Evolutionary conservation across 2,113 vertebrate species (phyloP).

Genomic region (Gorilla gorilla): DNA sequence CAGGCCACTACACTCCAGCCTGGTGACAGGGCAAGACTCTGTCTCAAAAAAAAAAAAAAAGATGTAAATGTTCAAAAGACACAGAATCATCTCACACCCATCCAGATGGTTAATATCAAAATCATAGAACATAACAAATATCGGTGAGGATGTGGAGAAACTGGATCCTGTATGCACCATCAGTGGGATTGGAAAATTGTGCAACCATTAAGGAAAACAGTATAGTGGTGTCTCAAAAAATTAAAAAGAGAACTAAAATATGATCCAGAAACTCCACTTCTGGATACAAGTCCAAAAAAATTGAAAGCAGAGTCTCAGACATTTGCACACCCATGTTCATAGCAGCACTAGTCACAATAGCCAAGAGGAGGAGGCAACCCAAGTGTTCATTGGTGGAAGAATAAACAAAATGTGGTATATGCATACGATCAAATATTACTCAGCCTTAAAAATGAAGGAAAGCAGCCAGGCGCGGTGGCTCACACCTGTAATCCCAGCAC

Average conservation of each 20-base stretch:
- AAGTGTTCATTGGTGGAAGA: not conserved
- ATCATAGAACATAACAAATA: not conserved
- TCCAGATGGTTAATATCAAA: not conserved
- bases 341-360: not conserved
- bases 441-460: not conserved
- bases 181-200: not conserved
- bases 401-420: not conserved
- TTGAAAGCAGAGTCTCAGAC: not conserved
- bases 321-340: not conserved
- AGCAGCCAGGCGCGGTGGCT: not conserved
- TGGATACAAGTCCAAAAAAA: not conserved
- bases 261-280: not conserved
- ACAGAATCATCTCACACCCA: not conserved
- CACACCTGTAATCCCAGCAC: no score
- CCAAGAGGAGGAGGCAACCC: not conserved
- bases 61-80: not conserved
- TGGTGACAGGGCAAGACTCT: no score
- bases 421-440: not conserved
- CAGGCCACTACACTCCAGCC: no score
- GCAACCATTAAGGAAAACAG: not conserved
- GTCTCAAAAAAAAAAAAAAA: not conserved
- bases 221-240: not conserved
- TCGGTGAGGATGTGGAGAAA: not conserved
- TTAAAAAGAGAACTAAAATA: not conserved
- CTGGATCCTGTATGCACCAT: not conserved